Base-by-base conservation (phyloP, 2,113 vertebrate genomes). In the Misgurnus mizolepis region DNA sequence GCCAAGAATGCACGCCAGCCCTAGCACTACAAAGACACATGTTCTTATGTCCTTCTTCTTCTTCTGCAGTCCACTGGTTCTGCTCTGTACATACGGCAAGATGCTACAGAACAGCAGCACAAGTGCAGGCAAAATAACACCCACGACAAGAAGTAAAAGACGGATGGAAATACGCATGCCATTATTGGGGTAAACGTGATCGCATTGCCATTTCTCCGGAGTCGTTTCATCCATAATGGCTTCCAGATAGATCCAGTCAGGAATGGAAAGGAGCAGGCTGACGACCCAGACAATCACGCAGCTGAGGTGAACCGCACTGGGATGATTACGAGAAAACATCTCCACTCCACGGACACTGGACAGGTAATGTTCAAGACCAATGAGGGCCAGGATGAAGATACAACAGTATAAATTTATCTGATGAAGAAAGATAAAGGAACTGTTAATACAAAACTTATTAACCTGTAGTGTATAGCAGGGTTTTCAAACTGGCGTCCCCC, bases 391-490 rank as follows among this genome's bases (percentile, higher is more conserved):
- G 60, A 97, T 92, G 47, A 96, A 94, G 85, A 94, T 95, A n/a
- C 95, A 93, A 14, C 94, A 90, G 17, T 95, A 95, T 88, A 96
- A 96, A 87, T 95, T 97, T 75, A 96, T 88, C 93, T 94, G 83
- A 56, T 11, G 15, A 15, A 67, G 45, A 70, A 27, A 77, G 34
- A 67, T 14, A n/a, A 27, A 18, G 14, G 18, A 74, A 60, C 6
- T 34, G 18, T 22, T 61, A 58, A 18, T 69, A 22, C 18, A 60
- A 69, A 9, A 62, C 17, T 18, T 15, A 56, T 56, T n/a, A n/a
- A n/a, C 15, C 6, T 56, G 49, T 4, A 56, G 15, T 4, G 17
- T 15, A 56, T 34, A 34, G 27, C 27, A 34, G 27, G 27, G 27
- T 34, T 34, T 34, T 34, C 27, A 34, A 34, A 34, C 27, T 34